phyloP scores from a whole-genome alignment of 2,113 vertebrate genomes.

The Mormyrus lacerda region DNA sequence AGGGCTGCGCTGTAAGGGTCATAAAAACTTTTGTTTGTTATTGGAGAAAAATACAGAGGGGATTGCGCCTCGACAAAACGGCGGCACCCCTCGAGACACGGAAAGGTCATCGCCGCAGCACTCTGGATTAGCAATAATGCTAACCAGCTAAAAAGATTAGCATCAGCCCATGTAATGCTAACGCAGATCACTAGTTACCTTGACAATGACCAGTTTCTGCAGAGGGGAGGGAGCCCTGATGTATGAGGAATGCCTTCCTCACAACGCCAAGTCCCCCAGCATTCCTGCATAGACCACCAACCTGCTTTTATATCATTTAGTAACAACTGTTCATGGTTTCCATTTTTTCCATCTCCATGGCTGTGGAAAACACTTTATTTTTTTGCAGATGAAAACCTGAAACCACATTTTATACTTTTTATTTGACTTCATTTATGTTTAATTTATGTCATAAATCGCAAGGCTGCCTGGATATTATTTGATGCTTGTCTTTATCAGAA shows the following conservation, averaged over 20 bases:
- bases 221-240: background rate
- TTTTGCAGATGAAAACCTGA: background rate
- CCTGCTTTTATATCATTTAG: background rate
- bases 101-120: background rate
- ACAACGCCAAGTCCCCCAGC: background rate
- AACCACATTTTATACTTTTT: background rate
- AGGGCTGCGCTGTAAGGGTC: background rate
- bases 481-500: background rate
- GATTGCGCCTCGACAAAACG: background rate
- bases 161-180: conserved; percentile 20
- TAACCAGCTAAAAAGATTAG: background rate
- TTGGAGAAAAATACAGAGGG: background rate
- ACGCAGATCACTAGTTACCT: conserved; percentile 47
- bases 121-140: background rate
- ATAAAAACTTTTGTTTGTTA: conserved; percentile 15
- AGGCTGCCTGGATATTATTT: background rate
- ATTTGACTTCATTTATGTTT: background rate
- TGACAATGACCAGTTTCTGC: background rate
- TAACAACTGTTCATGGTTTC: conserved; percentile 5
- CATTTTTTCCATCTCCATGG: background rate
- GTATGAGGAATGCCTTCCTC: background rate
- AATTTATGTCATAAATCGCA: background rate
- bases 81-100: background rate
- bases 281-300: background rate
- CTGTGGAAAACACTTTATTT: background rate